A percentile compares a stretch with the other conserved stretches of the same genome.
Conservation (phyloP, 1,140 invertebrate species). For the Neocloeon triangulifer region DNA sequence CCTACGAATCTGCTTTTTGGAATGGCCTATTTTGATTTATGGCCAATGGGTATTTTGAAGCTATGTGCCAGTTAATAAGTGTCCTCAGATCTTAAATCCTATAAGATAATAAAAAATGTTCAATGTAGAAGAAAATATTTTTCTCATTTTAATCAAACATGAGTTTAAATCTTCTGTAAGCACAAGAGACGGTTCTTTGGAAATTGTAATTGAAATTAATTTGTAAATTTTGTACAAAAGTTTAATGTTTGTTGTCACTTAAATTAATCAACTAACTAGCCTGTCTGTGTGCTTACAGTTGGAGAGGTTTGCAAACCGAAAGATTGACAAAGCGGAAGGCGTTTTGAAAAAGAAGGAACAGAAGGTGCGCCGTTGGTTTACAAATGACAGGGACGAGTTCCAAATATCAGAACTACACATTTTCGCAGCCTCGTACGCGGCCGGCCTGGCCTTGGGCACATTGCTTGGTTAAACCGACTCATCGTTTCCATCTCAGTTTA, state of each 20-base stretch:
- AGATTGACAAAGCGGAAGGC: slow-evolving; percentile 51
- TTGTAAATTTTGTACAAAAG: background rate
- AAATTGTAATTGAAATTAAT: background rate
- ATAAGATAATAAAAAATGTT: too few species aligned
- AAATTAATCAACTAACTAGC: background rate
- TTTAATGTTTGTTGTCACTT: background rate
- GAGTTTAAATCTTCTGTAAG: background rate
- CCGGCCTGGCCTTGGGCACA: slow-evolving; percentile 47
- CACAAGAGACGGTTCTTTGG: background rate
- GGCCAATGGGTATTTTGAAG: too few species aligned
- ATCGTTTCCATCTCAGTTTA: too few species aligned
- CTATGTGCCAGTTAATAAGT: too few species aligned
- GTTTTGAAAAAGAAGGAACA: slow-evolving; percentile 37
- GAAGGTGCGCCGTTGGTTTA: slow-evolving; percentile 46
- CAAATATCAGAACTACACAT: slow-evolving; percentile 46
- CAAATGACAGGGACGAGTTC: slow-evolving; percentile 34
- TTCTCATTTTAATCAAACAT: background rate
- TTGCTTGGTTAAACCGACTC: too few species aligned
- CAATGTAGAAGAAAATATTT: background rate
- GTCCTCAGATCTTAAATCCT: too few species aligned
- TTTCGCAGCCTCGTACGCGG: slow-evolving; percentile 46
- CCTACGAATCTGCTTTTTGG: too few species aligned
- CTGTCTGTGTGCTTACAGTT: slow-evolving; percentile 26
- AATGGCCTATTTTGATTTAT: too few species aligned
- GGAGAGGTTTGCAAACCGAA: slow-evolving; percentile 50